Evolutionary conservation across 2,888 invertebrate genomes (phyloP).

Genomic region (Rhagophthalmus giganteus): DNA sequence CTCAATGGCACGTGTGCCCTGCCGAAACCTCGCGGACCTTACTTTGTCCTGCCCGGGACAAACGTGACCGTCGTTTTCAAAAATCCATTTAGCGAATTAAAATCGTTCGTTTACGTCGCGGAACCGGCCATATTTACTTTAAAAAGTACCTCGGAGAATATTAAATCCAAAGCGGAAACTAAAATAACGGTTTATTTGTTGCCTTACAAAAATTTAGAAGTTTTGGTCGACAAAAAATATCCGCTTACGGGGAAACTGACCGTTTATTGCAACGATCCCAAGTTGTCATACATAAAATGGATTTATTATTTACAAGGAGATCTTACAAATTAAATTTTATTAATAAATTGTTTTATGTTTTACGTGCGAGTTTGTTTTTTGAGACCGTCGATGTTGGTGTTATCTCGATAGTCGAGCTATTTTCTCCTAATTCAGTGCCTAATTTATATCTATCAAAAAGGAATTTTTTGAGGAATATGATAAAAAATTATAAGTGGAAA

Average conservation of each 20-base stretch:
- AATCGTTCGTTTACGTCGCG: slow-evolving; percentile 52
- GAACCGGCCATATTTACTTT: slow-evolving; percentile 55
- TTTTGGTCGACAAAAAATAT: slow-evolving; percentile 31
- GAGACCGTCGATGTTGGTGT: no score
- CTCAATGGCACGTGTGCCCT: slow-evolving; percentile 53
- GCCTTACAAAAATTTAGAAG: slow-evolving; percentile 22
- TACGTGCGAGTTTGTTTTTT: no score
- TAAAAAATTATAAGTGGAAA: no score
- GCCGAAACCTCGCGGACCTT: slow-evolving; percentile 60
- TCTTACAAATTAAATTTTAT: slow-evolving; percentile 5
- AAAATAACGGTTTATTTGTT: slow-evolving; percentile 36
- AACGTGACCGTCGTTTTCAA: slow-evolving; percentile 53
- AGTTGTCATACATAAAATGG: slow-evolving; percentile 37
- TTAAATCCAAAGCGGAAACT: slow-evolving; percentile 49
- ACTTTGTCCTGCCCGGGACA: slow-evolving; percentile 49
- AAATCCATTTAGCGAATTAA: slow-evolving; percentile 54
- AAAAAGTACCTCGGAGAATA: slow-evolving; percentile 49
- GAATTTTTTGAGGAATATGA: no score
- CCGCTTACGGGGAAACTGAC: slow-evolving; percentile 38
- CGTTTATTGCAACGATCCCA: slow-evolving; percentile 29
- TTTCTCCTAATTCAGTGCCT: no score
- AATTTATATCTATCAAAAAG: no score
- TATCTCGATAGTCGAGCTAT: no score
- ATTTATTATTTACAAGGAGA: slow-evolving; percentile 41
- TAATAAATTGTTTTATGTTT: background rate